These are phyloP conservation scores for Phymanthus crucifer DNA, from an alignment of 92 coral and sea anemone genomes.

Conservation along the genomic window DNA sequence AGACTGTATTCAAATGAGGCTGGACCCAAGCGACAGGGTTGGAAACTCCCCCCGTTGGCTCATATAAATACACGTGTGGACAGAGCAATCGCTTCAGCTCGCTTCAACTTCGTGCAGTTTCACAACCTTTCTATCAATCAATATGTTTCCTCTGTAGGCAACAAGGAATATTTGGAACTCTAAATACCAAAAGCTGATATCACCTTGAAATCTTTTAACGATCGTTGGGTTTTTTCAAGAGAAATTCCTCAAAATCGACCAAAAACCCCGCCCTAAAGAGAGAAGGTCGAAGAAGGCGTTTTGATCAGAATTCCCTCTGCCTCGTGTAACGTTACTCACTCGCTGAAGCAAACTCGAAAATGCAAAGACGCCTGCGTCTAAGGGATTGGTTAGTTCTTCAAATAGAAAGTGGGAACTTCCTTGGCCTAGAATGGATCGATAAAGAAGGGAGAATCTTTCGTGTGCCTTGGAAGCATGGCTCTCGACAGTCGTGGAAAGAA, in stretches of 20 bases:
- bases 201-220: not conserved
- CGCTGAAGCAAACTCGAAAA: constrained; percentile 43
- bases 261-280: constrained; percentile 23
- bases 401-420: constrained; percentile 58
- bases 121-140: constrained; percentile 34
- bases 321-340: constrained; percentile 29
- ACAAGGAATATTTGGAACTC: not conserved
- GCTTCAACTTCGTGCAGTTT: constrained; percentile 37
- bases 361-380: constrained; percentile 69
- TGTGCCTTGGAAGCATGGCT: constrained; percentile 88
- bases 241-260: not conserved
- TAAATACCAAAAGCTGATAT: not conserved
- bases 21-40: constrained; percentile 5
- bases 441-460: constrained; percentile 59
- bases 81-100: constrained; percentile 26
- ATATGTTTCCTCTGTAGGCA: constrained; percentile 15
- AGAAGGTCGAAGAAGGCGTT: not conserved
- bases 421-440: constrained; percentile 75
- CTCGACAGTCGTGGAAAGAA: constrained; percentile 77
- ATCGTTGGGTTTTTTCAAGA: not conserved
- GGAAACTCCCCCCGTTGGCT: constrained; percentile 20
- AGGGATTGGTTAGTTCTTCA: constrained; percentile 75
- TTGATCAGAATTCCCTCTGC: not conserved
- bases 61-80: constrained; percentile 36
- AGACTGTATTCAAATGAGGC: constrained; percentile 35